Conservation (phyloP, 2,888 invertebrate genomes). For the Temnothorax unifasciatus region DNA sequence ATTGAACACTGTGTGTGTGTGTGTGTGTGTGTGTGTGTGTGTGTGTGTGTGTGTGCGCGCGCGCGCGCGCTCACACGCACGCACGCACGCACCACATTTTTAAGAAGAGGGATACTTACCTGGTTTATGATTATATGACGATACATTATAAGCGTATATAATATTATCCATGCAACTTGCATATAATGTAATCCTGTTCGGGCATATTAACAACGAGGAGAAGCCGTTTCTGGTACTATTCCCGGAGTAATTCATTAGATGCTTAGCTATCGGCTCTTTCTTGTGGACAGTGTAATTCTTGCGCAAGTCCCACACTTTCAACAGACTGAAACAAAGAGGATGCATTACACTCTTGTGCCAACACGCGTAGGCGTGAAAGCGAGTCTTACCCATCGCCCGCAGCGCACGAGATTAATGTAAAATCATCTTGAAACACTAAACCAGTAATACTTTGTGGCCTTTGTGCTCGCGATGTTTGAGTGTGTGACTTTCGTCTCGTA, state of each 20-base stretch:
- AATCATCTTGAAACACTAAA: slow-evolving; percentile 93
- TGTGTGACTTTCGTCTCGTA: slow-evolving; percentile 84
- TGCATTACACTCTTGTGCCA: not conserved
- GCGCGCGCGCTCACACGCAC: too few relatives aligned
- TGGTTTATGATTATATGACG: slow-evolving; percentile 90
- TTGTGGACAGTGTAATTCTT: slow-evolving; percentile 92
- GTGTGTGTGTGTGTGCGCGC: too few relatives aligned
- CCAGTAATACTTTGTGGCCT: slow-evolving; percentile 90
- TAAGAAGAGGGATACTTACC: slow-evolving; percentile 80
- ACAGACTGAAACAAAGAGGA: slow-evolving; percentile 85
- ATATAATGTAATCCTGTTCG: slow-evolving; percentile 90
- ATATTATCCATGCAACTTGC: slow-evolving; percentile 95
- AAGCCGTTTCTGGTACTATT: slow-evolving; percentile 91
- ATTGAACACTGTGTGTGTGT: too few relatives aligned
- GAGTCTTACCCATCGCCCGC: slow-evolving; percentile 92
- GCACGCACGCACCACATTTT: not conserved
- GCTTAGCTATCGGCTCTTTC: slow-evolving; percentile 91
- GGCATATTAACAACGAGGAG: slow-evolving; percentile 92
- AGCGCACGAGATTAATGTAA: slow-evolving; percentile 93
- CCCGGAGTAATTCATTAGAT: slow-evolving; percentile 92
- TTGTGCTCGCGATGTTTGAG: slow-evolving; percentile 87
- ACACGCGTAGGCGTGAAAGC: not conserved
- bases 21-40: too few relatives aligned
- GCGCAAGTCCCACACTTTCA: slow-evolving; percentile 95
- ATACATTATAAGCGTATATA: slow-evolving; percentile 94